Evolutionary conservation across 2,797 vertebrate species (phyloP).

Genomic region (Mareca strepera): DNA sequence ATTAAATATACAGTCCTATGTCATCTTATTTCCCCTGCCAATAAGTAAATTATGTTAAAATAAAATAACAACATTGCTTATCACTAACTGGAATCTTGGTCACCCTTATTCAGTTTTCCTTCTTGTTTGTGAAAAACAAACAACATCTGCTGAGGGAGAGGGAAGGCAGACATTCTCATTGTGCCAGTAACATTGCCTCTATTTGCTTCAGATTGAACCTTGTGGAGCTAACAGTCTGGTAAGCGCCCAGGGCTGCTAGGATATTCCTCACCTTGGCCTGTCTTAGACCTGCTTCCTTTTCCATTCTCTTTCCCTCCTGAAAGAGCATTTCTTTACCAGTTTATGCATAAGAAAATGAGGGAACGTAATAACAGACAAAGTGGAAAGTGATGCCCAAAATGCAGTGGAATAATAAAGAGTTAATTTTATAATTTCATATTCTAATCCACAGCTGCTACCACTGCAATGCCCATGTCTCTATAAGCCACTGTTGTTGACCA

Average conservation of each 20-base stretch:
- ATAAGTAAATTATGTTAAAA: not conserved
- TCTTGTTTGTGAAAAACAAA: not conserved
- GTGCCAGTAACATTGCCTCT: not conserved
- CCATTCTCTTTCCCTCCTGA: not conserved
- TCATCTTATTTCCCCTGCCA: not conserved
- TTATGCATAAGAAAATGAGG: not conserved
- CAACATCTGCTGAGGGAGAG: not conserved
- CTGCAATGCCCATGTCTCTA: not conserved
- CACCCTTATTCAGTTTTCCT: not conserved
- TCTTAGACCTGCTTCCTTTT: not conserved
- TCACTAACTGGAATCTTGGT: not conserved
- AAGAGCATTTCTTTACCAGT: not conserved
- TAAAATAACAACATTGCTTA: not conserved
- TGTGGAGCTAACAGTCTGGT: not conserved
- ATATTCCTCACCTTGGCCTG: not conserved
- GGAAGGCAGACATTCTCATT: not conserved
- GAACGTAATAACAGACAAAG: not conserved
- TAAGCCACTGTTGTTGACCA: not conserved
- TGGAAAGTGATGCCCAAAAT: not conserved
- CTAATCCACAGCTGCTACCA: not conserved
- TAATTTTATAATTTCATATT: not conserved
- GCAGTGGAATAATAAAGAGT: not conserved
- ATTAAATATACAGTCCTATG: not conserved
- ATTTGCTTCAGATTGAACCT: not conserved
- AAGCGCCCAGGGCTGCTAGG: rapidly evolving